These are phyloP conservation scores for Syrrhaptes paradoxus DNA, from an alignment of 2,113 vertebrate species.

Conservation along the genomic window DNA sequence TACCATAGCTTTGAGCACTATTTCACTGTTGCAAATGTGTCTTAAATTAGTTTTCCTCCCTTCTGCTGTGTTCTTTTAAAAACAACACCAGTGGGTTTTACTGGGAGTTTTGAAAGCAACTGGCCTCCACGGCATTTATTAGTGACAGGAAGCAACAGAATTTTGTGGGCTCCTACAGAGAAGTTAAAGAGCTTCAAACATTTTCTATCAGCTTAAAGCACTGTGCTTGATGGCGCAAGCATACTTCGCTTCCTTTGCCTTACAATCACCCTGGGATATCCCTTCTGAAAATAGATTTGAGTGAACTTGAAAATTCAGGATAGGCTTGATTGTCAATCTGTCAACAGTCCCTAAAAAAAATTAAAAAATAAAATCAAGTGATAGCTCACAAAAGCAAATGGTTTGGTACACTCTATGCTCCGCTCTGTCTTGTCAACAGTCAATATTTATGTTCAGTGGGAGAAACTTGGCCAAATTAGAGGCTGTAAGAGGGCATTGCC, in stretches of 20 bases:
- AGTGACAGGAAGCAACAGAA: constrained; percentile 20
- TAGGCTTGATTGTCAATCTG: constrained; percentile 21
- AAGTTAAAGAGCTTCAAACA: constrained; percentile 51
- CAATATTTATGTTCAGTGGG: constrained; percentile 8
- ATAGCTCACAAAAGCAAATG: not conserved
- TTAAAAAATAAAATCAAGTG: not conserved
- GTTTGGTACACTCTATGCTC: not conserved
- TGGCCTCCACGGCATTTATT: not conserved
- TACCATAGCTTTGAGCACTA: not conserved
- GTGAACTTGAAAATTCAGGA: constrained; percentile 30
- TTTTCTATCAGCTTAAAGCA: constrained; percentile 41
- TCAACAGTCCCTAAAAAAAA: constrained; percentile 19
- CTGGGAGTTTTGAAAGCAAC: not conserved
- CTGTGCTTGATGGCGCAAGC: constrained; percentile 3
- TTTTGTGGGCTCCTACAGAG: constrained; percentile 10
- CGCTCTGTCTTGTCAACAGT: not conserved
- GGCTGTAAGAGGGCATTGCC: not conserved
- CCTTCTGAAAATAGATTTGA: constrained; percentile 25
- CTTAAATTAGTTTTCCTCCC: constrained; percentile 13
- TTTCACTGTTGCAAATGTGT: constrained; percentile 17
- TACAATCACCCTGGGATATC: constrained; percentile 27
- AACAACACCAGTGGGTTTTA: not conserved
- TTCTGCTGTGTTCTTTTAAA: not conserved
- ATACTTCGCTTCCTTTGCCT: constrained; percentile 12
- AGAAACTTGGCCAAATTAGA: constrained; percentile 27